Conservation (phyloP, 2,113 vertebrate species). For the Macquaria ambigua region DNA sequence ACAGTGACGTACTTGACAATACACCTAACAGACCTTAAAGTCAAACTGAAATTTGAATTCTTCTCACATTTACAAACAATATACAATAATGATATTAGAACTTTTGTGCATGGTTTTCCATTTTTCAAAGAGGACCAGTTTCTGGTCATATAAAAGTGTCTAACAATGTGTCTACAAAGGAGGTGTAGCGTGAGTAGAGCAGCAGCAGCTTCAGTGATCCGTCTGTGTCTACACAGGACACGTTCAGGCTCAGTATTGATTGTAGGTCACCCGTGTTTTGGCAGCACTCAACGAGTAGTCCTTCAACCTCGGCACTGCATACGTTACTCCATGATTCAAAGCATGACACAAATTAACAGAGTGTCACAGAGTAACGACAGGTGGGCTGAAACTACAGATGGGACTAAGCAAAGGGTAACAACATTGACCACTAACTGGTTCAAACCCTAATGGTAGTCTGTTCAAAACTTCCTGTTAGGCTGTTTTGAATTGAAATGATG, state of each 20-base stretch:
- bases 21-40: neutral
- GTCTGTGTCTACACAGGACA: neutral
- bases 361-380: neutral
- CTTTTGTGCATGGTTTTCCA: neutral
- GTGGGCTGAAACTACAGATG: neutral
- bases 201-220: neutral
- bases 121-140: neutral
- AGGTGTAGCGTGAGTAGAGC: neutral
- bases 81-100: neutral
- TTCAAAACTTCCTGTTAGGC: neutral
- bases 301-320: neutral
- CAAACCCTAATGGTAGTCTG: neutral
- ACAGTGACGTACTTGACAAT: neutral
- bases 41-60: constrained; percentile 8
- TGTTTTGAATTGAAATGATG: neutral
- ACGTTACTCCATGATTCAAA: neutral
- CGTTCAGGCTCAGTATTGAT: too few species aligned
- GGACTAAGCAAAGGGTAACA: neutral
- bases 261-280: too few species aligned
- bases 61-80: neutral
- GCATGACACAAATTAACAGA: too few species aligned
- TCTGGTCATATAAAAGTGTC: neutral
- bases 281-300: too few species aligned
- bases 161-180: neutral
- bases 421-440: neutral